Conservation (phyloP, 2,888 invertebrate genomes). For the Ophion costatus region DNA sequence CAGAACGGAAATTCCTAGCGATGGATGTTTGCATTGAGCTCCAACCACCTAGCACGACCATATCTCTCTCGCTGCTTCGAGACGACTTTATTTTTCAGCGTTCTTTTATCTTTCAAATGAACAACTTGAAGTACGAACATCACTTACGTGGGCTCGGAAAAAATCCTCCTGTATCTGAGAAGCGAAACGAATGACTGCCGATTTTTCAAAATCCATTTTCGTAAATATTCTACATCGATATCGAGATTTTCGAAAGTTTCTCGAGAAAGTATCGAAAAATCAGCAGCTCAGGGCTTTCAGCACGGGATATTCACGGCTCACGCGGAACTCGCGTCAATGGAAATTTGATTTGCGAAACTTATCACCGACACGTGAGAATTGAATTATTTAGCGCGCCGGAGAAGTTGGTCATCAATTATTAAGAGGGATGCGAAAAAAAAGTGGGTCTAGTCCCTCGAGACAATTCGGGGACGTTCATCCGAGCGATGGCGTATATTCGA, state of each 20-base stretch:
- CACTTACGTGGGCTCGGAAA: not conserved
- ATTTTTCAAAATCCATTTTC: not conserved
- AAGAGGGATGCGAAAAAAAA: constrained; percentile 54
- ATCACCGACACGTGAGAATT: constrained; percentile 55
- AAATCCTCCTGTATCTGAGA: not conserved
- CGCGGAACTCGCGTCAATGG: constrained; percentile 42
- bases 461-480: constrained; percentile 64
- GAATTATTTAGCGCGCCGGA: constrained; percentile 63
- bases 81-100: not conserved
- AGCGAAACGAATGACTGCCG: not conserved
- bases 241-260: not conserved
- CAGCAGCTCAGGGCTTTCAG: not conserved
- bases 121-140: not conserved
- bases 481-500: constrained; percentile 63
- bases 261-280: not conserved
- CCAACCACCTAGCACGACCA: not conserved
- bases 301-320: not conserved
- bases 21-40: constrained; percentile 14
- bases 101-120: not conserved
- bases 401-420: constrained; percentile 66
- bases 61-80: not conserved
- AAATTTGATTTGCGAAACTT: constrained; percentile 61
- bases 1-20: constrained; percentile 19
- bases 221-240: not conserved
- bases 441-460: constrained; percentile 55